Base-by-base conservation (phyloP, 2,888 invertebrate genomes). In the Protodeltote pygarga region DNA sequence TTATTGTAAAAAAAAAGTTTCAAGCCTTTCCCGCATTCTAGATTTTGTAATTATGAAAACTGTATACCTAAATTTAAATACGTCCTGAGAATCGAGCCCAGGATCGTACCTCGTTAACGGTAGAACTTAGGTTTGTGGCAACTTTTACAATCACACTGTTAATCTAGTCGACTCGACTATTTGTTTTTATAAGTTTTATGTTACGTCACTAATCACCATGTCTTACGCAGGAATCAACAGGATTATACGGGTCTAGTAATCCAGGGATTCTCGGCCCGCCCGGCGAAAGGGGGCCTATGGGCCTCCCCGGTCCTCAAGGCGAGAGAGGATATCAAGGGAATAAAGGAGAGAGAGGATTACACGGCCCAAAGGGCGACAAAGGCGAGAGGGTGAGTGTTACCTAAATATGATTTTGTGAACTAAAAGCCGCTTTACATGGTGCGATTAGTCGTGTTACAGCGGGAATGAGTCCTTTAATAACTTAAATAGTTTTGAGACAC, bases 331-430 rank as follows among this genome's bases (percentile, higher is more conserved):
- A 93, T 65, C 86, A 87, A 41, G 94, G 93, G 31, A 88, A 87
- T 69, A 94, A 94, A 75, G 95, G 95, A 33, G 93, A 93, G 64
- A 89, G 93, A 50, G 94, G 94, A 75, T 92, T 93, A 85, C 87
- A 92, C 37, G 94, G 94, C 48, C 83, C 93, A 53, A 94, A 94
- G 81, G 95, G 96, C 59, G 92, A 93, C 67, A 95, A 95, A 88
- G 96, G 97, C 59, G 95, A 95, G 72, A 94, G 96, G 87, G 97
- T 94, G 80, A 93, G 93, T 91, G 73, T 66, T 71, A 49, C 51
- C 59, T 58, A 63, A 73, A 72, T 68, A 73, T 71, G 55, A 64
- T 71, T 65, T 37, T 28, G 45, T 39, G 25, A 21, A 41, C 23
- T 42, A 33, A 11, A 23, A 32, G 13, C n/a, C 17, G 5, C 17